Conservation (phyloP, 2,797 vertebrate species). For the Sebastes diaconus region DNA sequence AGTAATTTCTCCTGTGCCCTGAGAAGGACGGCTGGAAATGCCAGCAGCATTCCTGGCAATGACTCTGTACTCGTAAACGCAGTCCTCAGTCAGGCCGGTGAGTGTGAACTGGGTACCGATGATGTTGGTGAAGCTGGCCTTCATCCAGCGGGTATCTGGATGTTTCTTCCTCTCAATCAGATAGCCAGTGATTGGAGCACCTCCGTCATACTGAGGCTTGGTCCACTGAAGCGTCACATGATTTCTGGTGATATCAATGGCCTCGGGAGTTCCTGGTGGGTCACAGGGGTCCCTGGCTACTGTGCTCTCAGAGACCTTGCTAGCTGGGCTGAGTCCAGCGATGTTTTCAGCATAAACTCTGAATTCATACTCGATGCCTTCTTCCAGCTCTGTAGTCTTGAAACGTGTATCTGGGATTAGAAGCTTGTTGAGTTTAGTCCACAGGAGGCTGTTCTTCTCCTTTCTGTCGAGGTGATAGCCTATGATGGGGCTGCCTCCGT, state of each 20-base stretch:
- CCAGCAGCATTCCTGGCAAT: conserved; percentile 96
- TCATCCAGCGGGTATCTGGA: conserved; percentile 98
- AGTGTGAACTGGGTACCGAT: conserved; percentile 92
- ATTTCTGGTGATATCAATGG: conserved; percentile 94
- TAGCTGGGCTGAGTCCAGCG: conserved; percentile 91
- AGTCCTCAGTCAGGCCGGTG: conserved; percentile 91
- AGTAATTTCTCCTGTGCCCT: conserved; percentile 93
- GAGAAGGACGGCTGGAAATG: conserved; percentile 90
- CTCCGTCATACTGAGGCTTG: conserved; percentile 95
- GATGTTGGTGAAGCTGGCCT: conserved; percentile 96
- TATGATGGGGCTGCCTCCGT: conserved; percentile 93
- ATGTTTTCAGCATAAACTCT: conserved; percentile 97
- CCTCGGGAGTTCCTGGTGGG: conserved; percentile 92
- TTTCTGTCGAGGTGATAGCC: conserved; percentile 98
- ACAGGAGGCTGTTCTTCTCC: conserved; percentile 97
- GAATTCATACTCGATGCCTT: conserved; percentile 98
- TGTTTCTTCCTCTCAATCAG: conserved; percentile 93
- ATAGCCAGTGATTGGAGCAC: conserved; percentile 95
- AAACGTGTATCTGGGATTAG: conserved; percentile 91
- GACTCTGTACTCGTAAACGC: conserved; percentile 94
- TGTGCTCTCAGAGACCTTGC: conserved; percentile 92
- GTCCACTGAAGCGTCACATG: conserved; percentile 93
- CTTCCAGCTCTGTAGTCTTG: conserved; percentile 94
- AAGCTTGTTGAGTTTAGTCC: conserved; percentile 93
- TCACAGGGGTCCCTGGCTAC: conserved; percentile 97